phyloP scores from a whole-genome alignment of 2,113 vertebrate genomes.

The Aegotheles bennettii region DNA sequence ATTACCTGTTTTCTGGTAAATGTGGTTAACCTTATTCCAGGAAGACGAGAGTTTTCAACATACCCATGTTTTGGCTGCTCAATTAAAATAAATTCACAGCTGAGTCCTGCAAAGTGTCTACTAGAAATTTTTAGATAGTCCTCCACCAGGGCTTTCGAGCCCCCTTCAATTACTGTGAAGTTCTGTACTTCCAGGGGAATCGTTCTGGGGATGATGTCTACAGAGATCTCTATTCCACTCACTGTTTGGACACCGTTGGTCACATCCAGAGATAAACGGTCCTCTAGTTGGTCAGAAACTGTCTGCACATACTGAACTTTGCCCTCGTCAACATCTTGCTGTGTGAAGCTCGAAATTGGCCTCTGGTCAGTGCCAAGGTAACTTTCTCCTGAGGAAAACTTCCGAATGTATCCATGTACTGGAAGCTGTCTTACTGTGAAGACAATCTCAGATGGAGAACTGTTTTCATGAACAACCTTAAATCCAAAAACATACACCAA shows the following conservation, averaged over 20 bases:
- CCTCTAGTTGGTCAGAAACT: slow-evolving; percentile 65
- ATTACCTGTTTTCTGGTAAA: slow-evolving; percentile 89
- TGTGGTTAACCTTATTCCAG: slow-evolving; percentile 72
- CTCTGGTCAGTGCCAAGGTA: slow-evolving; percentile 65
- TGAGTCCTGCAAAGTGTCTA: slow-evolving; percentile 78
- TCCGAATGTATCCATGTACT: slow-evolving; percentile 76
- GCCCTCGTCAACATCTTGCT: slow-evolving; percentile 80
- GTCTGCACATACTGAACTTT: slow-evolving; percentile 83
- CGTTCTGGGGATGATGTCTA: slow-evolving; percentile 80
- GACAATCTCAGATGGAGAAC: slow-evolving; percentile 79
- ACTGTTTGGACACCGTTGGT: slow-evolving; percentile 78
- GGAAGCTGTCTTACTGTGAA: slow-evolving; percentile 77
- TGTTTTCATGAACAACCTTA: slow-evolving; percentile 83
- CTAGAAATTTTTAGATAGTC: slow-evolving; percentile 79
- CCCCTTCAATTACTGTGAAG: slow-evolving; percentile 84
- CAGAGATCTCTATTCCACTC: slow-evolving; percentile 69
- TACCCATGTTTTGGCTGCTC: slow-evolving; percentile 79
- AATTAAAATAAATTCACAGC: slow-evolving; percentile 81
- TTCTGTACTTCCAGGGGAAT: slow-evolving; percentile 83
- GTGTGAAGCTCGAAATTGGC: slow-evolving; percentile 78
- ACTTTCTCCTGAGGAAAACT: slow-evolving; percentile 68
- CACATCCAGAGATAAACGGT: slow-evolving; percentile 78
- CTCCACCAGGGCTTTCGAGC: slow-evolving; percentile 75
- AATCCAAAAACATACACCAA: slow-evolving; percentile 29
- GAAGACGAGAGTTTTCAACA: slow-evolving; percentile 78